Evolutionary conservation across 2,888 invertebrate species (phyloP).

Genomic region (Actias luna): DNA sequence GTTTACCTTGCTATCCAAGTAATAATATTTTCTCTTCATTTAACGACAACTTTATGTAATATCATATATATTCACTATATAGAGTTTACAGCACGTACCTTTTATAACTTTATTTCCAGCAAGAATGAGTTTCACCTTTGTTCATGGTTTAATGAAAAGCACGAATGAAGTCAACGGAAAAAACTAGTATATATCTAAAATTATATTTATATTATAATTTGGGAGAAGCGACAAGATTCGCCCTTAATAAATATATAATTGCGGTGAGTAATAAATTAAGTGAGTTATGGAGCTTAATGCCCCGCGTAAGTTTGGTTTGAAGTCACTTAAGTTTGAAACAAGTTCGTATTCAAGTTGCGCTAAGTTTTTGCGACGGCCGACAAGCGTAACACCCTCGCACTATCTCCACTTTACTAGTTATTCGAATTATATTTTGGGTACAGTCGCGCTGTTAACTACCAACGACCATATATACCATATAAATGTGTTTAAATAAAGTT

Average conservation of each 20-base stretch:
- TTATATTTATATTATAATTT: neutral
- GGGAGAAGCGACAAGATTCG: neutral
- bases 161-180: no score
- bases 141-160: no score
- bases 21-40: no score
- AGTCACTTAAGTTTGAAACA: conserved; percentile 27
- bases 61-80: no score
- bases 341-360: conserved; percentile 36
- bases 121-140: no score
- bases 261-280: conserved; percentile 53
- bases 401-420: conserved; percentile 42
- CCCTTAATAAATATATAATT: conserved; percentile 46
- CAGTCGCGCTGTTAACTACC: conserved; percentile 25
- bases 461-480: no score
- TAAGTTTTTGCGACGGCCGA: conserved; percentile 50
- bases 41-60: no score
- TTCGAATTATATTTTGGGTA: conserved; percentile 47
- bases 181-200: neutral
- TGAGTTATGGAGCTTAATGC: conserved; percentile 44
- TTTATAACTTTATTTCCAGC: no score
- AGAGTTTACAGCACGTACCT: no score
- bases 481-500: no score
- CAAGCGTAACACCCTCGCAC: conserved; percentile 40
- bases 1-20: no score
- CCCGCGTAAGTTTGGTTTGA: conserved; percentile 31